phyloP scores from a whole-genome alignment of 2,888 invertebrate genomes.

The Netelia fuscicornis region DNA sequence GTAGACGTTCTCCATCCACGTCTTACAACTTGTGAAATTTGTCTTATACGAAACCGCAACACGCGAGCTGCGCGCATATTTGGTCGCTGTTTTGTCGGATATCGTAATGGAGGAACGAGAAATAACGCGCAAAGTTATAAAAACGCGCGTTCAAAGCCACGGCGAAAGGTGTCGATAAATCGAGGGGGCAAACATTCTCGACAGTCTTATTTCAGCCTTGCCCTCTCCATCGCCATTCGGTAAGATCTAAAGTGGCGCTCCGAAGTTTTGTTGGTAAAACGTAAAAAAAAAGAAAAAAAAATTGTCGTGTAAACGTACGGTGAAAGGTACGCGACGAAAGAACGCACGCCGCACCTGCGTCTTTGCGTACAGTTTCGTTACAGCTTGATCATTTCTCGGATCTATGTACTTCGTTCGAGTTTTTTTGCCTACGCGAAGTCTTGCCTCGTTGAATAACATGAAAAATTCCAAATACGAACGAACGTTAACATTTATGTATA shows the following conservation, averaged over 20 bases:
- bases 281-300: slow-evolving; percentile 33
- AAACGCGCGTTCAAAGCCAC: slow-evolving; percentile 12
- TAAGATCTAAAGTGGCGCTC: slow-evolving; percentile 21
- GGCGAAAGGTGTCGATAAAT: slow-evolving; percentile 26
- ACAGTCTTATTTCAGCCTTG: slow-evolving; percentile 2
- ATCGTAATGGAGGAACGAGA: slow-evolving; percentile 6
- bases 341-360: slow-evolving; percentile 67
- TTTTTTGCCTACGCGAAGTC: slow-evolving; percentile 4
- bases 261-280: slow-evolving; percentile 44
- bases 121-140: slow-evolving; percentile 1
- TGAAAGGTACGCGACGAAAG: slow-evolving; percentile 76
- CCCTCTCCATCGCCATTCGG: slow-evolving; percentile 1
- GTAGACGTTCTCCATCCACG: slow-evolving; percentile 7
- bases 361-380: slow-evolving; percentile 27
- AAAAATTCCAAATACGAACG: neutral
- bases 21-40: slow-evolving; percentile 29
- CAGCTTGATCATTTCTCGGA: slow-evolving; percentile 37
- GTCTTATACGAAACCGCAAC: slow-evolving; percentile 14
- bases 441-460: slow-evolving; percentile 14
- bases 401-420: slow-evolving; percentile 4
- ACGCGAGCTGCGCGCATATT: neutral
- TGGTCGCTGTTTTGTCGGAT: neutral
- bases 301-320: slow-evolving; percentile 69
- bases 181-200: neutral
- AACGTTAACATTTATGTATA: neutral